Evolutionary conservation across 2,797 vertebrate species (phyloP).

Genomic region (Spinus olivaceus): DNA sequence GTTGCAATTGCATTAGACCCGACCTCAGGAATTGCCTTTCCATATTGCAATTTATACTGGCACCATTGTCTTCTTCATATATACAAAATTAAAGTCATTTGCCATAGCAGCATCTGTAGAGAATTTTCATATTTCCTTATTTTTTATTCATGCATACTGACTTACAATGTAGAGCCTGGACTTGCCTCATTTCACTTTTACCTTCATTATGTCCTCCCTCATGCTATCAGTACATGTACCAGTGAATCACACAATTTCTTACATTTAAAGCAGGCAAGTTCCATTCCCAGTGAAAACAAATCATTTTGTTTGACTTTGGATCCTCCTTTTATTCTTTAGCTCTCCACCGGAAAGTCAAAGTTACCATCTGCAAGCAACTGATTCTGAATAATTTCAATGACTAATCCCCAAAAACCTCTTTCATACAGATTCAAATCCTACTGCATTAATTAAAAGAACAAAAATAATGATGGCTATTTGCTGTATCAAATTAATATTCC

Average conservation of each 20-base stretch:
- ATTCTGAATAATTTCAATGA: slow-evolving; percentile 10
- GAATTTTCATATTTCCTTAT: not conserved
- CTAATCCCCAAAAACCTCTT: not conserved
- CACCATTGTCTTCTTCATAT: not conserved
- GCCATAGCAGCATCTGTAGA: not conserved
- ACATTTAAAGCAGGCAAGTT: not conserved
- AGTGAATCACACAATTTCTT: not conserved
- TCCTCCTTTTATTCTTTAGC: not conserved
- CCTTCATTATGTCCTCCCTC: not conserved
- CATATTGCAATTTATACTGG: not conserved
- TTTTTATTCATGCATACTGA: not conserved
- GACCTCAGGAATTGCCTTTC: not conserved
- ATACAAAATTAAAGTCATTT: not conserved
- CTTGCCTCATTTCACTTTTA: not conserved
- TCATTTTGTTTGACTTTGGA: not conserved
- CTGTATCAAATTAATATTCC: not conserved
- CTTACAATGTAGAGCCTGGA: not conserved
- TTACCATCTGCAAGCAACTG: slow-evolving; percentile 6
- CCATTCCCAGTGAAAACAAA: not conserved
- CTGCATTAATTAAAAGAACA: slow-evolving; percentile 4
- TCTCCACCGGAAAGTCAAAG: not conserved
- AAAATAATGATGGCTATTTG: slow-evolving; percentile 2
- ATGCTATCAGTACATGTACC: not conserved
- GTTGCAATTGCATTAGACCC: not conserved
- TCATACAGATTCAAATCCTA: not conserved